phyloP scores from a whole-genome alignment of 1,140 invertebrate species.

The Adelges cooleyi region DNA sequence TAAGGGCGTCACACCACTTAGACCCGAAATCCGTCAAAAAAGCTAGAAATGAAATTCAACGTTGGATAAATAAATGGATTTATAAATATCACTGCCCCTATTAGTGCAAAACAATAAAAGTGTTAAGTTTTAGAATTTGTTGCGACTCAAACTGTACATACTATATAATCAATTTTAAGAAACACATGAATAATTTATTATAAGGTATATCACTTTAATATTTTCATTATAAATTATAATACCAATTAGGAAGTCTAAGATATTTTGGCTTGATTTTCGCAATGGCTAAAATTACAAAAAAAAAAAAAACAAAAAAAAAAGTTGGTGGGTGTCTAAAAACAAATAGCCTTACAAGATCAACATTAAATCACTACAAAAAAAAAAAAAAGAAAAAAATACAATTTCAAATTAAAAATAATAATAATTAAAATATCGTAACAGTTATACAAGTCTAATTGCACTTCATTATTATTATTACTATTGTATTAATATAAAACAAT shows the following conservation, averaged over 20 bases:
- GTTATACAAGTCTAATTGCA: slow-evolving; percentile 1
- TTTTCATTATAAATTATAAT: slow-evolving; percentile 18
- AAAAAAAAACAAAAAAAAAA: background rate
- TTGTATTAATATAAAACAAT: background rate
- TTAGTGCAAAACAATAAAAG: slow-evolving; percentile 42
- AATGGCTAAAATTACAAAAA: background rate
- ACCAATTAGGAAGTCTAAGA: slow-evolving; percentile 22
- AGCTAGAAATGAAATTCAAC: slow-evolving; percentile 50
- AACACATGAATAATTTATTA: background rate
- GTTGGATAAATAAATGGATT: background rate
- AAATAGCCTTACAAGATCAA: background rate
- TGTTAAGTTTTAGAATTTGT: slow-evolving; percentile 41
- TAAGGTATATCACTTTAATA: slow-evolving; percentile 11
- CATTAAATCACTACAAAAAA: background rate
- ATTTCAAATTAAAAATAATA: background rate
- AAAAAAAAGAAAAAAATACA: background rate
- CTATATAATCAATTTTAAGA: slow-evolving; percentile 12
- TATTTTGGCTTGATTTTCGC: slow-evolving; percentile 17
- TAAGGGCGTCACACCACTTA: slow-evolving; percentile 53
- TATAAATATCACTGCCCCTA: slow-evolving; percentile 43
- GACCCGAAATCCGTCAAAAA: slow-evolving; percentile 60
- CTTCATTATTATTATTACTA: background rate
- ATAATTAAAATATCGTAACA: background rate
- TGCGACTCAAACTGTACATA: background rate
- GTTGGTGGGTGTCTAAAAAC: background rate